Percentiles rank a stretch among this genome's conserved stretches.
Conservation (phyloP, 2,797 vertebrate genomes). For the Sternotherus odoratus region DNA sequence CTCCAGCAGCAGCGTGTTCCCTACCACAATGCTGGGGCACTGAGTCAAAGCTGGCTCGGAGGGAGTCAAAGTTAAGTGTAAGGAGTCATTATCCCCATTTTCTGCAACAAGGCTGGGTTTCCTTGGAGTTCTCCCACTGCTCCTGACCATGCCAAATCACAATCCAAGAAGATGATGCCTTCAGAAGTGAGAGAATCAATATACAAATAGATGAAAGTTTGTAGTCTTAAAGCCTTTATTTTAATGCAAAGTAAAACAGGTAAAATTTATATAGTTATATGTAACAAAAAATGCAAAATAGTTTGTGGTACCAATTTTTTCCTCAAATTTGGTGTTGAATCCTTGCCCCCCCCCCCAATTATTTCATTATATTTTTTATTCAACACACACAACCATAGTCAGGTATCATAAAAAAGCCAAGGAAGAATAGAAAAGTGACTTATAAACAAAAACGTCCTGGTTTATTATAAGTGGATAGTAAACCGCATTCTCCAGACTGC, state of each 20-base stretch:
- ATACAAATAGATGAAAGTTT: slow-evolving; percentile 4
- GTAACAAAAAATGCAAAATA: slow-evolving; percentile 77
- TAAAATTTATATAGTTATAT: slow-evolving; percentile 81
- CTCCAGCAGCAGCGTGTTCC: neutral
- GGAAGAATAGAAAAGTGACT: slow-evolving; percentile 56
- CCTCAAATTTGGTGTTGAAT: slow-evolving; percentile 65
- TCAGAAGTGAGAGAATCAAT: slow-evolving; percentile 26
- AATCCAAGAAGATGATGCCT: neutral
- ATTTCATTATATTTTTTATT: slow-evolving; percentile 76
- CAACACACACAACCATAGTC: slow-evolving; percentile 65
- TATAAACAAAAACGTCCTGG: slow-evolving; percentile 61
- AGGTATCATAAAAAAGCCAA: slow-evolving; percentile 68
- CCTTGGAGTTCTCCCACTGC: neutral
- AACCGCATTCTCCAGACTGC: slow-evolving; percentile 36
- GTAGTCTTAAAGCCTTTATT: slow-evolving; percentile 83
- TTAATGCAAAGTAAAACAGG: slow-evolving; percentile 83
- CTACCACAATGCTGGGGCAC: neutral
- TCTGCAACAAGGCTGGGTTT: neutral
- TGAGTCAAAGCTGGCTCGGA: slow-evolving; percentile 19
- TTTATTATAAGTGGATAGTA: slow-evolving; percentile 48
- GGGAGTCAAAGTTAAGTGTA: neutral
- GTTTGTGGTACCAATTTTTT: slow-evolving; percentile 70
- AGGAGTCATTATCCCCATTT: neutral
- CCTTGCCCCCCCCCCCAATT: slow-evolving; percentile 37
- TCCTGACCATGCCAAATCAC: neutral